Conservation (phyloP, 2,113 vertebrate genomes). For the Chaenogobius annularis region DNA sequence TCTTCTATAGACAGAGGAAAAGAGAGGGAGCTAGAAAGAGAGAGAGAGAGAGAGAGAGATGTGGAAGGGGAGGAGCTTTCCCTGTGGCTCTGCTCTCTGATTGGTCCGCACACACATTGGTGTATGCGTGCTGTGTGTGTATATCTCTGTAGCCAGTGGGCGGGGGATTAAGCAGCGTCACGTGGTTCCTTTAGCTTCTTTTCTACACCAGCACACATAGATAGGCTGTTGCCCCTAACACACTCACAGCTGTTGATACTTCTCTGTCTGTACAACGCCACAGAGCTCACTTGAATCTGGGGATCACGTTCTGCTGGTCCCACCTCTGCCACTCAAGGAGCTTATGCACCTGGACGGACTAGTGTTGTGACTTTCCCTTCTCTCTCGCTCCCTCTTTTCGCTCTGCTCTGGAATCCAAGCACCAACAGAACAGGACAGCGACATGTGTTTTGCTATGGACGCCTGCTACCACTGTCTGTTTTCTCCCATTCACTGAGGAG, state of each 20-base stretch:
- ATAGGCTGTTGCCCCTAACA: constrained; percentile 27
- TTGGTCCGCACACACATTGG: background rate
- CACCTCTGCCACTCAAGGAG: constrained; percentile 15
- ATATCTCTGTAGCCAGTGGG: constrained; percentile 50
- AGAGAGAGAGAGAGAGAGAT: constrained; percentile 20
- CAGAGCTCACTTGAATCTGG: constrained; percentile 29
- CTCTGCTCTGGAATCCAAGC: constrained; percentile 41
- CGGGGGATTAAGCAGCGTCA: constrained; percentile 70
- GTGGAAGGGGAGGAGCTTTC: constrained; percentile 49
- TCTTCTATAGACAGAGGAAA: constrained; percentile 25
- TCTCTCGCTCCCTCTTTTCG: constrained; percentile 18
- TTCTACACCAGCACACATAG: constrained; percentile 60
- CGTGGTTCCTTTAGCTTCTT: constrained; percentile 74
- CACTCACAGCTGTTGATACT: constrained; percentile 65
- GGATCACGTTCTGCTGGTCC: constrained; percentile 24
- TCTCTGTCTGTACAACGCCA: constrained; percentile 38
- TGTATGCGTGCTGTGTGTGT: constrained; percentile 10
- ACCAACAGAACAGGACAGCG: constrained; percentile 35
- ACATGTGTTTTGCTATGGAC: constrained; percentile 62
- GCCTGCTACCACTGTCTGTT: constrained; percentile 42
- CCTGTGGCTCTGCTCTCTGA: constrained; percentile 17
- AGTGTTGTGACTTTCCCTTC: constrained; percentile 30
- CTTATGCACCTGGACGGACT: constrained; percentile 40
- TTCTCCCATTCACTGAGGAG: constrained; percentile 56
- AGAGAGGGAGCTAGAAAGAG: constrained; percentile 17